These are phyloP conservation scores for Acropora yongei DNA, from an alignment of 64 coral and sea anemone genomes.

Conservation along the genomic window DNA sequence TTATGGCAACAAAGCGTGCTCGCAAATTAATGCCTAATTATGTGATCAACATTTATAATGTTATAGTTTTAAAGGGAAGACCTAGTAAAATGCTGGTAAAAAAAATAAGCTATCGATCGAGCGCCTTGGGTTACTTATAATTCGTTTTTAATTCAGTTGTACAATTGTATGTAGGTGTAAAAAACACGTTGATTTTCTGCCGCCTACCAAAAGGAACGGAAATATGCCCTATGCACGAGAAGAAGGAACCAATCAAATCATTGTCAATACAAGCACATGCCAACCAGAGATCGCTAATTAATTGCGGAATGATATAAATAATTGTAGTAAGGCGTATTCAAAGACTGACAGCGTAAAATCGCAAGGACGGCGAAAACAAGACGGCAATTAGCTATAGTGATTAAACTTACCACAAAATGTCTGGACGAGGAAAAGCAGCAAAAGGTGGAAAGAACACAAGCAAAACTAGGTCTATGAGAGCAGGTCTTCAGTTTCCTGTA, in stretches of 20 bases:
- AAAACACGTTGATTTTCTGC: not conserved
- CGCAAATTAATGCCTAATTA: too few relatives aligned
- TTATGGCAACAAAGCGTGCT: too few relatives aligned
- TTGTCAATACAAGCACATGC: not conserved
- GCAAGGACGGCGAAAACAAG: not conserved
- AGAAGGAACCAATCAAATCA: not conserved
- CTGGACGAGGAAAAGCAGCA: constrained; percentile 69
- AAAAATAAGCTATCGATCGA: too few relatives aligned
- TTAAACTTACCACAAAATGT: constrained; percentile 37
- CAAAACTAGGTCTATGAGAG: constrained; percentile 71
- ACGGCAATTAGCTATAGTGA: not conserved
- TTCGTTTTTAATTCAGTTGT: too few relatives aligned
- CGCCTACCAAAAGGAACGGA: not conserved
- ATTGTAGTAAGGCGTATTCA: not conserved
- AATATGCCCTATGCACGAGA: not conserved
- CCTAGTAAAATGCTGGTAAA: too few relatives aligned
- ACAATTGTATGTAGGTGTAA: not conserved
- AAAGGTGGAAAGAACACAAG: constrained; percentile 34
- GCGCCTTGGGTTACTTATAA: too few relatives aligned
- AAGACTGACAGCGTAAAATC: not conserved
- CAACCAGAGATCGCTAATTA: not conserved
- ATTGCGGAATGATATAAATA: not conserved
- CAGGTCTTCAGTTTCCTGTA: constrained; percentile 81
- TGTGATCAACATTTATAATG: too few relatives aligned
- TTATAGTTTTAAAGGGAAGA: too few relatives aligned